These are phyloP conservation scores for Diuraphis noxia DNA, from an alignment of 1,140 invertebrate species.

Conservation along the genomic window DNA sequence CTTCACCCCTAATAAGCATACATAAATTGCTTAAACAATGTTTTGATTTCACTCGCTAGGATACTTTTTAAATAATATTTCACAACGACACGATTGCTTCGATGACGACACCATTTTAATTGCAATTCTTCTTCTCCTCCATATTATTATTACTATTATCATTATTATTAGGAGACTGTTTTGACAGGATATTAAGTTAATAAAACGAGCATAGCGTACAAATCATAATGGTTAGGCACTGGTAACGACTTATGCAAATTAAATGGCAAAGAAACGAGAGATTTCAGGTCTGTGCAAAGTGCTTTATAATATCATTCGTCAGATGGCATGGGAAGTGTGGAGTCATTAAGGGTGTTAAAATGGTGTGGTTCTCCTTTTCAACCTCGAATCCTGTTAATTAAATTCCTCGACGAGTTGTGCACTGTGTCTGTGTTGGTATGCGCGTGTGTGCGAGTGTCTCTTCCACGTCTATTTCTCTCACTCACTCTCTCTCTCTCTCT, in stretches of 20 bases:
- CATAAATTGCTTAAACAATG: background rate
- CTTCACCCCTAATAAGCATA: background rate
- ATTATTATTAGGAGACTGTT: conserved; percentile 28
- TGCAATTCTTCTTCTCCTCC: conserved; percentile 15
- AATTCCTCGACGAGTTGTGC: conserved; percentile 32
- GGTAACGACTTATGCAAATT: conserved; percentile 51
- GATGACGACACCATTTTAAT: conserved; percentile 25
- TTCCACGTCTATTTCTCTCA: background rate
- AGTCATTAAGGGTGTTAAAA: conserved; percentile 52
- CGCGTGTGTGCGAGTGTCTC: background rate
- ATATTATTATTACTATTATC: background rate
- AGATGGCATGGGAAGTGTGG: background rate
- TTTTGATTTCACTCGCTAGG: background rate
- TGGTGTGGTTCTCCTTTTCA: conserved; percentile 34
- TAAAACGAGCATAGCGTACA: conserved; percentile 19
- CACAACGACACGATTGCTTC: background rate
- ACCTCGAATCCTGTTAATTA: conserved; percentile 49
- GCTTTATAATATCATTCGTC: conserved; percentile 50
- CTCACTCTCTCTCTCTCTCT: background rate
- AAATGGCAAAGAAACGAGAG: conserved; percentile 50
- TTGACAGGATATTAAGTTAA: conserved; percentile 44
- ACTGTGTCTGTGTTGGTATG: conserved; percentile 1
- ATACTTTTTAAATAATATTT: background rate
- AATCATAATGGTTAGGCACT: conserved; percentile 32
- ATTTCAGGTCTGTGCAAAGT: conserved; percentile 37